Percentiles rank a stretch among this genome's conserved stretches.
phyloP scores from a whole-genome alignment of 2,113 vertebrate species.

The Crotalus viridis region DNA sequence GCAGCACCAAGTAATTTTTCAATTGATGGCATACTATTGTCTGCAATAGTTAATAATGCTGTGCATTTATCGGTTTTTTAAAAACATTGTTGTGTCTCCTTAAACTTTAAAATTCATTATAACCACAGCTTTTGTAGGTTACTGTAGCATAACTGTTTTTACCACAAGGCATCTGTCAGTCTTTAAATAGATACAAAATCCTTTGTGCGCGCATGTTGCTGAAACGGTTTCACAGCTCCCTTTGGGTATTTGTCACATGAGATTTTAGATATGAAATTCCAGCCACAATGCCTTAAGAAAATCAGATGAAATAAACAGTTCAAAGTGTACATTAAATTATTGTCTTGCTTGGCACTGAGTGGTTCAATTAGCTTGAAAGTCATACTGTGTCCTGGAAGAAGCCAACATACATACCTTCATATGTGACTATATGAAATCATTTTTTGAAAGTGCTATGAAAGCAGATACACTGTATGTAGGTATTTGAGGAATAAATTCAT shows the following conservation, averaged over 20 bases:
- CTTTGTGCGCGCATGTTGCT: background rate
- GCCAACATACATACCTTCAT: background rate
- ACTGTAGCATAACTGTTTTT: background rate
- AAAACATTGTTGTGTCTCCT: background rate
- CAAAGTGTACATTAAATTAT: background rate
- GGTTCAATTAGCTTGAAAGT: slow-evolving; percentile 16
- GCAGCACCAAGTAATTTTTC: slow-evolving; percentile 11
- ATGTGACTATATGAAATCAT: background rate
- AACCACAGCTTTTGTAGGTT: background rate
- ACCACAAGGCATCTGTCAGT: background rate
- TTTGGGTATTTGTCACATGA: background rate
- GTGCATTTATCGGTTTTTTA: background rate
- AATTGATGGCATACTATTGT: background rate
- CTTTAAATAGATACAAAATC: background rate
- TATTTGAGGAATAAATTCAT: background rate
- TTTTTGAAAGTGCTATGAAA: slow-evolving; percentile 33
- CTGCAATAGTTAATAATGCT: background rate
- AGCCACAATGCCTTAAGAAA: background rate
- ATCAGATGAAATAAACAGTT: background rate
- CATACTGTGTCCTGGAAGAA: slow-evolving; percentile 11
- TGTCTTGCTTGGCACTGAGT: accelerated
- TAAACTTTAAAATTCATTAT: background rate
- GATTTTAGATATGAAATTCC: background rate
- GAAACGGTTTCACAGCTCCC: background rate
- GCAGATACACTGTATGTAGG: background rate